These are phyloP conservation scores for Acestrorhynchus altus DNA, from an alignment of 2,797 vertebrate genomes.

Conservation along the genomic window DNA sequence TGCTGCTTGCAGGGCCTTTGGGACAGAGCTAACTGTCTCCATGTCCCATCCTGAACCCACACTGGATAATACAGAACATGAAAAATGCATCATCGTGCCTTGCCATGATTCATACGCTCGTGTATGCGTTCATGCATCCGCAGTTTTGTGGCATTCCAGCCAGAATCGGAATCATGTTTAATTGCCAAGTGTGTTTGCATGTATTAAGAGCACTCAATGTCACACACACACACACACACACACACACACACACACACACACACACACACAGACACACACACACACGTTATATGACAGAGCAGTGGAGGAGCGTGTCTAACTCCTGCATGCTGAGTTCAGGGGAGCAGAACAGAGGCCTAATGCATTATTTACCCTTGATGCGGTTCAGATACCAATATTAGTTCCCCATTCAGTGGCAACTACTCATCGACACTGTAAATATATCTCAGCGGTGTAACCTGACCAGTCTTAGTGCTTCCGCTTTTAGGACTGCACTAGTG, in stretches of 20 bases:
- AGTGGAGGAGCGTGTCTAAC: not conserved
- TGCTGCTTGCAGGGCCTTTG: not conserved
- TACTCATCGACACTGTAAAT: not conserved
- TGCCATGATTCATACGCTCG: too few species aligned
- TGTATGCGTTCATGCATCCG: not conserved
- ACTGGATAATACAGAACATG: not conserved
- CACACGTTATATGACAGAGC: not conserved
- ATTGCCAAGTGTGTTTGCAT: not conserved
- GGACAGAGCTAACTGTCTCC: not conserved
- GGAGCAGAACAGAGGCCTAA: not conserved
- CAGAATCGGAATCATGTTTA: not conserved
- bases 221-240: too few species aligned
- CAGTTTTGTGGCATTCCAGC: not conserved
- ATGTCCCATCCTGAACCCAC: not conserved
- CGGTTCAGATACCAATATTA: not conserved
- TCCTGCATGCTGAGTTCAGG: constrained; percentile 19
- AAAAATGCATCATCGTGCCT: not conserved
- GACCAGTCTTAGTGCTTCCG: not conserved
- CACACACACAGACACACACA: too few species aligned
- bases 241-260: too few species aligned
- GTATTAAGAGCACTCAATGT: too few species aligned
- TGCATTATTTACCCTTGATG: constrained; percentile 27
- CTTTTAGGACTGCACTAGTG: not conserved
- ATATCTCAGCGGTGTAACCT: not conserved
- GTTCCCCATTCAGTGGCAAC: not conserved